Evolutionary conservation across 2,888 invertebrate species (phyloP), one percentile per base, ranked within the genome.

Genomic region (Labia minor): DNA sequence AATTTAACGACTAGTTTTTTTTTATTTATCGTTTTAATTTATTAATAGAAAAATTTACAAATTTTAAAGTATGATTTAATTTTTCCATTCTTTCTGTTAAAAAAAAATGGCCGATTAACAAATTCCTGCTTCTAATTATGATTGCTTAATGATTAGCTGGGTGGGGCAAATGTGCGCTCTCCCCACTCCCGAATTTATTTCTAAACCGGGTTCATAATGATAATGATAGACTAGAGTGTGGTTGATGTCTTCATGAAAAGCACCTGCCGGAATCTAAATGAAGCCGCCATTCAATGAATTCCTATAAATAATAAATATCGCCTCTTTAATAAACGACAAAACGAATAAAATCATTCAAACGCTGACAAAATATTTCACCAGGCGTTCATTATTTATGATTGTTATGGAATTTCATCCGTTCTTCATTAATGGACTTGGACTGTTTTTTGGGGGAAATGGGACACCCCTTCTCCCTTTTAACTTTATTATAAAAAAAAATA

Each of bases 131-230:
- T 3, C 3, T 49, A 49, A 49, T 49, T 49, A 49, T 49, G 49
- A 49, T 11, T 2, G 49, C n/a, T 49, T 49, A n/a, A 49, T 11
- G 49, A 11, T 49, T 16, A 3, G 8, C 26, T 26, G 26, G 26
- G 26, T 26, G 26, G 26, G 26, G 3, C 4, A 8, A 26, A 8
- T 8, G 8, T 6, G 3, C 49, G 14, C 49, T 4, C 4, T 4
- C n/a, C 49, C 16, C 49, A n/a, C 49, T 49, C 49, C 49, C 49
- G 49, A 49, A 49, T 49, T 49, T 49, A 49, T 49, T 49, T 49
- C n/a, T 11, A 49, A 49, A 49, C 49, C 49, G 4, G 49, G 49
- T 49, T 14, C 49, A 14, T 11, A n/a, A 49, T 49, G 49, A 49
- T 49, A 49, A 49, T 49, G 49, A 49, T 49, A 49, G 49, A 14